Conservation (phyloP, 2,888 invertebrate genomes). For the Icerya purchasi region DNA sequence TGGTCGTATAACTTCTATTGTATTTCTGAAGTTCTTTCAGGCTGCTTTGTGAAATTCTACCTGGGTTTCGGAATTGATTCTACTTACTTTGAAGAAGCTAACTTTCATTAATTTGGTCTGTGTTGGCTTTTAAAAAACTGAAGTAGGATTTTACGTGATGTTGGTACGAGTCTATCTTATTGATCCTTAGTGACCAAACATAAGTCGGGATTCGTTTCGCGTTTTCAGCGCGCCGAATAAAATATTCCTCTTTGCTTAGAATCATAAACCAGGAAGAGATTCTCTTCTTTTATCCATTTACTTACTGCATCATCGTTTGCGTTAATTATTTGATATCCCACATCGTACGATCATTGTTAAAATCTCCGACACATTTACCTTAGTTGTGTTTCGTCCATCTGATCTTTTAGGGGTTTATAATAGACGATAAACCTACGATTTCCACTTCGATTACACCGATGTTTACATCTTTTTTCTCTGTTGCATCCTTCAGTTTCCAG, state of each 20-base stretch:
- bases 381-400: conserved; percentile 13
- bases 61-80: background rate
- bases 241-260: background rate
- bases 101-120: background rate
- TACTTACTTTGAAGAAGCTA: no score
- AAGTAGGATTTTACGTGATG: background rate
- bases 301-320: no score
- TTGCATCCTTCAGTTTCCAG: no score
- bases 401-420: no score
- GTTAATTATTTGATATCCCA: no score
- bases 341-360: background rate
- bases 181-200: background rate
- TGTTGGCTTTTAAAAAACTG: background rate
- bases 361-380: background rate
- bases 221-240: background rate
- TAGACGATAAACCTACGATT: no score
- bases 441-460: no score
- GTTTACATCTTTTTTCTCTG: no score
- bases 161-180: background rate
- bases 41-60: background rate
- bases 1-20: background rate
- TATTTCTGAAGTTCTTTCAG: background rate
- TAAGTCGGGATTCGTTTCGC: background rate
- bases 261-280: background rate
- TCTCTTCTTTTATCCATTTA: background rate